Evolutionary conservation across 2,888 invertebrate species (phyloP).

Genomic region (Pyrrhopygopsis socrates): DNA sequence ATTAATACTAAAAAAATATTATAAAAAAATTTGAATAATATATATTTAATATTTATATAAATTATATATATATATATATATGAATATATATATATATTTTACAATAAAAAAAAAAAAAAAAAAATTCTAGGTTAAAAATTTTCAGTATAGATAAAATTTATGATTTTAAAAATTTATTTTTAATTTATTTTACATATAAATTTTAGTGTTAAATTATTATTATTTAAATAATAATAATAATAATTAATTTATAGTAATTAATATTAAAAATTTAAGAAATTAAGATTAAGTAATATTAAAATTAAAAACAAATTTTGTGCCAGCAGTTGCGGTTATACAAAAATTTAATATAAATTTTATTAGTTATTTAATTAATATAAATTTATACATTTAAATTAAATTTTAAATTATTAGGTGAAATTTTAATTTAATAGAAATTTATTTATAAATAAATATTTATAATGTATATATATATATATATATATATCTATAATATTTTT

Average conservation of each 20-base stretch:
- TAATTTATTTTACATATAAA: too few relatives aligned
- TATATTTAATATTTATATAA: too few relatives aligned
- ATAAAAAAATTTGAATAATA: too few relatives aligned
- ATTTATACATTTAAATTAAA: slow-evolving; percentile 89
- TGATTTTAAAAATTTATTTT: too few relatives aligned
- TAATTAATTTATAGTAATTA: slow-evolving; percentile 89
- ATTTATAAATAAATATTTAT: slow-evolving; percentile 90
- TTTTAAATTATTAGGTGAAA: slow-evolving; percentile 95
- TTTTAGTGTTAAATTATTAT: slow-evolving; percentile 89
- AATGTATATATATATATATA: too few relatives aligned
- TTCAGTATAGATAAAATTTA: too few relatives aligned
- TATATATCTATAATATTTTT: too few relatives aligned
- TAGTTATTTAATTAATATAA: slow-evolving; percentile 79
- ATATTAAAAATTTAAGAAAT: slow-evolving; percentile 95
- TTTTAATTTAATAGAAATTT: slow-evolving; percentile 94
- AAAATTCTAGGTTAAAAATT: too few relatives aligned
- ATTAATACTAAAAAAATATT: too few relatives aligned
- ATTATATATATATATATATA: too few relatives aligned
- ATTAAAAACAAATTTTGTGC: slow-evolving; percentile 96
- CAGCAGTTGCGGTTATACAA: slow-evolving; percentile 97
- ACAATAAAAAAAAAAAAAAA: too few relatives aligned
- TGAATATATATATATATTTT: too few relatives aligned
- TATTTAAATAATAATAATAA: slow-evolving; percentile 91
- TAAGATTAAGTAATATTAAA: slow-evolving; percentile 95
- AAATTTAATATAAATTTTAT: slow-evolving; percentile 95